These are phyloP conservation scores for Scaeva pyrastri DNA, from an alignment of 2,888 invertebrate species.

Conservation along the genomic window DNA sequence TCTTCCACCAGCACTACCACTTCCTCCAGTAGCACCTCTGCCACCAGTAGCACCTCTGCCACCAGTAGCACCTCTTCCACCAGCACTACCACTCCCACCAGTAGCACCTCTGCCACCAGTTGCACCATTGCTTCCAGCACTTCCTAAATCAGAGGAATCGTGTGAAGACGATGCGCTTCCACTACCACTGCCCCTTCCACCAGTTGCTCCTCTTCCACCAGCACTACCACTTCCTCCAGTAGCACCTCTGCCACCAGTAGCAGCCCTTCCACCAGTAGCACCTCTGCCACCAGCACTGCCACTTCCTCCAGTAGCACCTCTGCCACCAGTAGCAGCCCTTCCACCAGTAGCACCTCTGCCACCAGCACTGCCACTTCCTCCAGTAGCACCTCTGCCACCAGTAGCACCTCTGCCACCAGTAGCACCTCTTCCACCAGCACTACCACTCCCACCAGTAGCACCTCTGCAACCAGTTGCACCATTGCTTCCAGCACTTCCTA, in stretches of 20 bases:
- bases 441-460: not conserved
- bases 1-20: not conserved
- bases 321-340: not conserved
- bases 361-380: not conserved
- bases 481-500: not conserved
- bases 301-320: not conserved
- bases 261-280: not conserved
- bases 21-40: not conserved
- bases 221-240: not conserved
- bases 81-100: not conserved
- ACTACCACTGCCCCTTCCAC: not conserved
- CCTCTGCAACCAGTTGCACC: not conserved
- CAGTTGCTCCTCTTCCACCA: not conserved
- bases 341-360: not conserved
- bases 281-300: not conserved
- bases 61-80: no score
- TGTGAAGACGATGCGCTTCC: no score
- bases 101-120: no score
- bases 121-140: no score
- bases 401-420: not conserved
- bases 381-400: not conserved
- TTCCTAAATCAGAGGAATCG: no score
- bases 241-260: not conserved
- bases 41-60: constrained; percentile 1
- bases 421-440: not conserved